Evolutionary conservation across 2,888 invertebrate species (phyloP), one percentile per base, ranked within the genome.

Genomic region (Isotomurus palustris): DNA sequence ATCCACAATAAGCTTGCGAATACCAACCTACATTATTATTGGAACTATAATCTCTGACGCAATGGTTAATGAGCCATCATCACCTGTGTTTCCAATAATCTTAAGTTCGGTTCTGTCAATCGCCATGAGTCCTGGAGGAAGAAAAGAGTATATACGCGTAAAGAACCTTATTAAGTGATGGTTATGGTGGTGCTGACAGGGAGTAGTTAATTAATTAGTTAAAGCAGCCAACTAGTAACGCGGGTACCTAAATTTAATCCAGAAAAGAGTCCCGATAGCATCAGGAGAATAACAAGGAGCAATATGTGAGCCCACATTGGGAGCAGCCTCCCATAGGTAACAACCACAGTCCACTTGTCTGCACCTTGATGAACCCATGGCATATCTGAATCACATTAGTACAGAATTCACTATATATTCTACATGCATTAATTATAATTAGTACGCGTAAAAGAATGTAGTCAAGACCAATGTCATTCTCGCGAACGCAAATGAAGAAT

Each of bases 191-290:
- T n/a, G n/a, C n/a, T n/a, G n/a, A n/a, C n/a, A n/a, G n/a, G n/a
- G n/a, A n/a, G n/a, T n/a, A n/a, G n/a, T n/a, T n/a, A n/a, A n/a
- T n/a, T n/a, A n/a, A n/a, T n/a, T n/a, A n/a, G n/a, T n/a, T n/a
- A n/a, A n/a, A n/a, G n/a, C n/a, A n/a, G n/a, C n/a, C n/a, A n/a
- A n/a, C n/a, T 17, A 40, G 40, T 40, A 40, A 32, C 12, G 8
- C 19, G 40, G 17, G 99, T 79, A 0, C 97, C 91, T 35, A 99
- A 79, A 76, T 99, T 99, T 32, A 99, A 78, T 0, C 99, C 99
- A 53, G 96, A 96, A 76, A 99, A 99, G 1, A 99, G 78, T 0
- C 96, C 92, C 0, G 97, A 99, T 72, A 97, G 88, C 66, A 80
- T 78, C 41, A 99, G 79, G 65, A 97, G 88, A 5, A 77, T 70